Base-by-base conservation (phyloP, 1,140 invertebrate genomes). In the Apis cerana region DNA sequence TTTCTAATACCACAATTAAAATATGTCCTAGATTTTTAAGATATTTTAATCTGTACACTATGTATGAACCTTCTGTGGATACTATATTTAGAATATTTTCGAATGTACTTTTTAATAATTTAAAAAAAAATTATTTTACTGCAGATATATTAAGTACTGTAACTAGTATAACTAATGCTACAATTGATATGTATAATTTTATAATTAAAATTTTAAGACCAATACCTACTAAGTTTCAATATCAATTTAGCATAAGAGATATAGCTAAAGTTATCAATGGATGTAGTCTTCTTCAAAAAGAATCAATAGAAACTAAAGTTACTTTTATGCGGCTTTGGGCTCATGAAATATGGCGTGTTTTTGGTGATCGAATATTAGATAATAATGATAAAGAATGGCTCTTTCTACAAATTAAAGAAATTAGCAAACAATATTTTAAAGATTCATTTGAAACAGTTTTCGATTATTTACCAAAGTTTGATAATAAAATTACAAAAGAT, bases 291-390 rank as follows among this genome's bases (percentile, higher is more conserved):
- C 94, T 97, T 61, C 95, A 95, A 52, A 96, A 96, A 88, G 95
- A 96, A 68, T 95, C 96, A 17, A 95, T 96, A 11, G 95, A 96
- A 80, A 95, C 91, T 52, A 94, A 95, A 88, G 75, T 92, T 54
- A 91, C 90, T 4, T 91, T 94, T 17, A 86, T 94, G 85, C 96
- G 96, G 62, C 91, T 97, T 7, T 97, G 96, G 96, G 95, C 95
- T 10, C 96, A 97, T 90, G 97, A 97, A 94, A 93, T 95, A 0
- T 95, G 95, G 89, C 93, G 96, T 61, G 96, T 97, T 2, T 97
- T 96, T 89, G 96, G 96, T 83, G 97, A 97, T 91, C 95, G 96
- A 80, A 94, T 97, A 2, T 93, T 94, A 4, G 95, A 96, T 72
- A 90, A 94, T 12, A 76, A 86, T 8, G 96, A 97, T 78, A 91